These are phyloP conservation scores for Drosophila pectinifera DNA, from an alignment of 1,140 invertebrate species.

Conservation along the genomic window DNA sequence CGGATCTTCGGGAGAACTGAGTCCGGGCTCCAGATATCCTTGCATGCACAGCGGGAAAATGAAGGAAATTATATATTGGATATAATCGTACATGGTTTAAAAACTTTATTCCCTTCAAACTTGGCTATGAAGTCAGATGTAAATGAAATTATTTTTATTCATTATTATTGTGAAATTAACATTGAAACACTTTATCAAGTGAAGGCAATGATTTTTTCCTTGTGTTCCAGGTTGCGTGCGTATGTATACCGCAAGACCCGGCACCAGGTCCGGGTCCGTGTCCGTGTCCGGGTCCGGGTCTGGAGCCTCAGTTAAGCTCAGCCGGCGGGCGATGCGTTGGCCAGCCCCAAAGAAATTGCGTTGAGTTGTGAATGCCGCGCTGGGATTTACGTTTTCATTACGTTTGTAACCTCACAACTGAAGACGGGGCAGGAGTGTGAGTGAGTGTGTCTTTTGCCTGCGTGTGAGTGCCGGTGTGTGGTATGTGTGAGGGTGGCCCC, in stretches of 20 bases:
- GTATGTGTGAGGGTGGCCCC: constrained; percentile 17
- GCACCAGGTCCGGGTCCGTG: constrained; percentile 12
- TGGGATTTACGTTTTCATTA: constrained; percentile 83
- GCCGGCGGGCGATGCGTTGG: constrained; percentile 40
- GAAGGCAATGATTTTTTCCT: neutral
- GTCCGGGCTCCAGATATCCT: constrained; percentile 15
- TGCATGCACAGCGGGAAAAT: constrained; percentile 9
- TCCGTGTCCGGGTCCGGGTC: neutral
- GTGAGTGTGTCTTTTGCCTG: constrained; percentile 29
- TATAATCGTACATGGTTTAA: no score
- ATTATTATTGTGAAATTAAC: no score
- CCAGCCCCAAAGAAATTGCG: constrained; percentile 67
- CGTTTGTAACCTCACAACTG: constrained; percentile 65
- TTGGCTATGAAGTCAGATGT: no score
- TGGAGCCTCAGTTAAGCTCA: constrained; percentile 58
- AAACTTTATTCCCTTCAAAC: neutral
- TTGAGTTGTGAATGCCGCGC: constrained; percentile 80
- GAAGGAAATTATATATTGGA: neutral
- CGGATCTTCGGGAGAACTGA: constrained; percentile 34
- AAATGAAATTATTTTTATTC: no score
- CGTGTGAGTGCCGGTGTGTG: constrained; percentile 15
- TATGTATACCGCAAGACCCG: constrained; percentile 38
- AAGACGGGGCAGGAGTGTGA: constrained; percentile 18
- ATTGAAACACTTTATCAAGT: no score
- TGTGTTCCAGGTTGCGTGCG: constrained; percentile 15